Evolutionary conservation across 2,888 invertebrate genomes (phyloP), one percentile per base, ranked within the genome.

Genomic region (Epinotia ramella): DNA sequence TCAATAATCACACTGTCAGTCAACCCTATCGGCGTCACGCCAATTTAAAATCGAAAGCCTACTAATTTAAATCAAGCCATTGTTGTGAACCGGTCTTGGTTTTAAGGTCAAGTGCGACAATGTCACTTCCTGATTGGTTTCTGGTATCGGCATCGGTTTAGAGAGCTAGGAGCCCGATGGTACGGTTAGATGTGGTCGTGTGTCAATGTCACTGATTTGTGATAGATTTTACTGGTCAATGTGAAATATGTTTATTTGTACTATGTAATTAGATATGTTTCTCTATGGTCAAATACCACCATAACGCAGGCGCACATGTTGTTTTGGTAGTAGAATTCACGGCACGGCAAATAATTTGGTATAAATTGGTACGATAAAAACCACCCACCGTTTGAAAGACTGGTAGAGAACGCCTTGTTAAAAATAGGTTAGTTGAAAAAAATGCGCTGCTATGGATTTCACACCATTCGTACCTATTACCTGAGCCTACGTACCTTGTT

Each of bases 31-130:
- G 33, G 62, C 60, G 20, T 70, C 62, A 70, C 49, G 49, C 62
- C 53, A 70, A 44, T 70, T 59, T 59, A 59, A 75, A 66, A 71
- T 63, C 71, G 67, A 67, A 72, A 66, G 71, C 66, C 60, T 56
- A 66, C 60, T 74, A 71, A 71, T 66, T 76, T 63, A 57, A 67
- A 76, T 76, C 62, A 66, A 63, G 71, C 72, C 33, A 76, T 76
- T 76, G 76, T 76, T 76, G 62, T 67, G 44, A 63, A 72, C 76
- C 76, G 76, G 76, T 76, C 67, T 28, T 62, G 56, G 60, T 75
- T 70, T 76, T 76, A 76, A 76, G 76, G 76, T 76, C 76, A 76
- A 76, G 76, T 76, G 71, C 71, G 76, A 75, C 75, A 75, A 62
- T 73, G 73, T 63, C 76, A 76, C 76, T 76, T 76, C 76, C 76